A percentile compares a stretch with the other conserved stretches of the same genome.
These are phyloP conservation scores for Cercopithecus mona DNA, from an alignment of 2,113 vertebrate species.

Conservation along the genomic window DNA sequence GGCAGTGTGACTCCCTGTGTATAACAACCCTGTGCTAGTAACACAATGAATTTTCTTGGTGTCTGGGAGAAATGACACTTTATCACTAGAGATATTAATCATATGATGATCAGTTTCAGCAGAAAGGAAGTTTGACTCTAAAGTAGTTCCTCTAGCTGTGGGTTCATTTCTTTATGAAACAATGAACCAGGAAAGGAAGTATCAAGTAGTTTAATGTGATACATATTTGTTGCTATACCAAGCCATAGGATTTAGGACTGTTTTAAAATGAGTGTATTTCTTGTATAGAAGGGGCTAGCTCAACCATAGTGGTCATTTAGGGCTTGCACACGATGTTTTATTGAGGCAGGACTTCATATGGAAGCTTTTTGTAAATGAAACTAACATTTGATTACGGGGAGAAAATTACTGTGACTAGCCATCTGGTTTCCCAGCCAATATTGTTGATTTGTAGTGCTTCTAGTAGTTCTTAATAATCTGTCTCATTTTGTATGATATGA, in stretches of 20 bases:
- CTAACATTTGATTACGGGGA: conserved; percentile 58
- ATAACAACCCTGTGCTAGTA: conserved; percentile 66
- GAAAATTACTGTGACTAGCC: conserved; percentile 53
- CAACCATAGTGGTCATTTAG: not conserved
- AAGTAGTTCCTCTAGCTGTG: not conserved
- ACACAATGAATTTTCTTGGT: conserved; percentile 71
- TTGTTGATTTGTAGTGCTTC: conserved; percentile 58
- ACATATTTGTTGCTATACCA: conserved; percentile 10
- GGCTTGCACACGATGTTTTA: not conserved
- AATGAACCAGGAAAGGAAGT: conserved; percentile 52
- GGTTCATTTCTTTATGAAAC: conserved; percentile 66
- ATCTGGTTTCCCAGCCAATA: conserved; percentile 30
- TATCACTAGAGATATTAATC: conserved; percentile 59
- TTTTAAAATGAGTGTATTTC: not conserved
- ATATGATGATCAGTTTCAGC: conserved; percentile 59
- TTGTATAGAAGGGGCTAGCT: not conserved
- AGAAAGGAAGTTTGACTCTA: not conserved
- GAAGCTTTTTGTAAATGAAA: conserved; percentile 60
- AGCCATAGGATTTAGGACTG: not conserved
- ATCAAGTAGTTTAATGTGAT: conserved; percentile 53
- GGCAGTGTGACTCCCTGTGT: conserved; percentile 61
- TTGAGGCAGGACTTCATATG: conserved; percentile 17
- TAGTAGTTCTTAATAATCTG: conserved; percentile 52
- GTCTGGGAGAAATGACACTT: conserved; percentile 64
- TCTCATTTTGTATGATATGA: not conserved